Conservation (phyloP, 2,797 vertebrate species). For the Tenualosa thibaudeaui region DNA sequence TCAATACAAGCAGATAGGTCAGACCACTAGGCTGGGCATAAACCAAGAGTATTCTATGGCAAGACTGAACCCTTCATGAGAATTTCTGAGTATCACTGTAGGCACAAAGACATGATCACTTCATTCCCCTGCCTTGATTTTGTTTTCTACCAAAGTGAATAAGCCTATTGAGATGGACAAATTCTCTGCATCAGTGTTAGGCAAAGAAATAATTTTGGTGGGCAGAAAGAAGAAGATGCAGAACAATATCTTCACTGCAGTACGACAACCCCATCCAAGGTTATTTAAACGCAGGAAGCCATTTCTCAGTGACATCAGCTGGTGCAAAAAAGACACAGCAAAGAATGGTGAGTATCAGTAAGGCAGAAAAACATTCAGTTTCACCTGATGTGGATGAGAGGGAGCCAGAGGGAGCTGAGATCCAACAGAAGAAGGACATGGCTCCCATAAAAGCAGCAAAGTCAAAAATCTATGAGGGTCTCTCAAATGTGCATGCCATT, state of each 20-base stretch:
- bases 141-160: not conserved
- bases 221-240: not conserved
- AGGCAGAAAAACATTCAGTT: not conserved
- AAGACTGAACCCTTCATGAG: not conserved
- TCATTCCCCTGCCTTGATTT: not conserved
- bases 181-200: not conserved
- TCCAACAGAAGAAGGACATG: too few species aligned
- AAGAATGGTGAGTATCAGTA: not conserved
- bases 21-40: not conserved
- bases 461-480: too few species aligned
- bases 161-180: not conserved
- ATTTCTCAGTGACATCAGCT: not conserved
- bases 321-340: not conserved
- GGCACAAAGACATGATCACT: not conserved
- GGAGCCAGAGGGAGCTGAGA: too few species aligned
- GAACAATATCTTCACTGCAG: not conserved
- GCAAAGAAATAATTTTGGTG: not conserved
- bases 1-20: not conserved
- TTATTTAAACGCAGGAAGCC: not conserved
- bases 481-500: too few species aligned
- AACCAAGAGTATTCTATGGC: not conserved
- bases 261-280: not conserved
- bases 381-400: not conserved
- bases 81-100: not conserved
- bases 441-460: too few species aligned